Evolutionary conservation across 2,888 invertebrate genomes (phyloP), one percentile per base, ranked within the genome.

Genomic region (Amblyjoppa fuscipennis): DNA sequence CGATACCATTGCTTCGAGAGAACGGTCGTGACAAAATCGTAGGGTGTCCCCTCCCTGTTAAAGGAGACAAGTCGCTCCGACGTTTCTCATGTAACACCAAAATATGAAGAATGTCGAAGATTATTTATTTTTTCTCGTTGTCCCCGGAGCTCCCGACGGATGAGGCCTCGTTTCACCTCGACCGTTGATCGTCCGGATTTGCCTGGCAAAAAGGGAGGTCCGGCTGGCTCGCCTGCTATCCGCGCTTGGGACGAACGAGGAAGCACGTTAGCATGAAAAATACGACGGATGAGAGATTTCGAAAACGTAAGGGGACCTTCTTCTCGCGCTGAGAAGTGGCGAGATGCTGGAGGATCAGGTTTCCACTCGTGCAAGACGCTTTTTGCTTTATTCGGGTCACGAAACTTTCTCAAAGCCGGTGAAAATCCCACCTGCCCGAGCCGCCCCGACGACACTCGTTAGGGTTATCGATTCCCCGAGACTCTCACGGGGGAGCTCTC

Each of bases 331-430:
- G 11, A 25, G 20, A 59, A 38, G 5, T 20, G 59, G 20, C n/a
- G 38, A n/a, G 61, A 61, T 71, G 64, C 69, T 34, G 78, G n/a
- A 25, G 56, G 20, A 73, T 4, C 38, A 34, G 45, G n/a, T 82
- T 49, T 28, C 51, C 74, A 38, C 41, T 69, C 34, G 34, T 81
- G 38, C 73, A 68, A 75, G 16, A 71, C 31, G 41, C 61, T 70
- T 73, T 70, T 71, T 79, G 75, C 78, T 83, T 84, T 71, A 82
- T 86, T 85, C 87, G 61, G 77, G 88, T 88, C 88, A 87, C 88
- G 88, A 82, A 81, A 85, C 79, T 84, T 61, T 74, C 77, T 83
- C 77, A 84, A 84, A 87, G 82, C 86, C 75, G 68, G 68, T 66
- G 76, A 59, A 73, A 86, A 84, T 80, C 81, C 83, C 45, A 82